Percentiles rank a stretch among this genome's conserved stretches.
phyloP scores from a whole-genome alignment of 2,888 invertebrate genomes.

The Meghimatium bilineatum region DNA sequence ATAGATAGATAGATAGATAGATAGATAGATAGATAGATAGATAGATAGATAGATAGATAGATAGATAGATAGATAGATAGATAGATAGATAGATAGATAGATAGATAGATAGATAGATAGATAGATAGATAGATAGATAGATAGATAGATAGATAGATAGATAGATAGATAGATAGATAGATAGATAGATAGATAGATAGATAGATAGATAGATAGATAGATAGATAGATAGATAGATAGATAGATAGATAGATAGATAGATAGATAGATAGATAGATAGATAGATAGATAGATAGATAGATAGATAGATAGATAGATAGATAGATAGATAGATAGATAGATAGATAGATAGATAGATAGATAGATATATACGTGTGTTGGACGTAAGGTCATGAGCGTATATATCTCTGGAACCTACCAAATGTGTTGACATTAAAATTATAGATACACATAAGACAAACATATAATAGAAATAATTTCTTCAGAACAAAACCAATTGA shows the following conservation, averaged over 20 bases:
- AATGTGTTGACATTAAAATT: no score
- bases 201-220: neutral
- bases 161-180: neutral
- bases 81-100: neutral
- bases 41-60: neutral
- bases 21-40: neutral
- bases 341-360: no score
- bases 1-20: neutral
- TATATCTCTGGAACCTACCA: no score
- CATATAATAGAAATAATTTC: no score
- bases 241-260: neutral
- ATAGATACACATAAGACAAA: no score
- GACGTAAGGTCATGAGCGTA: no score
- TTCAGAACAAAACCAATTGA: no score
- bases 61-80: neutral
- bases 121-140: conserved; percentile 9
- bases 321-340: no score
- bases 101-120: conserved; percentile 1
- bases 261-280: neutral
- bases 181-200: neutral
- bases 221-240: neutral
- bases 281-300: no score
- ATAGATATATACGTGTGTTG: no score
- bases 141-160: conserved; percentile 5
- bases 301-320: no score